phyloP scores from a whole-genome alignment of 2,888 invertebrate species.

The Toxonevra muliebris region DNA sequence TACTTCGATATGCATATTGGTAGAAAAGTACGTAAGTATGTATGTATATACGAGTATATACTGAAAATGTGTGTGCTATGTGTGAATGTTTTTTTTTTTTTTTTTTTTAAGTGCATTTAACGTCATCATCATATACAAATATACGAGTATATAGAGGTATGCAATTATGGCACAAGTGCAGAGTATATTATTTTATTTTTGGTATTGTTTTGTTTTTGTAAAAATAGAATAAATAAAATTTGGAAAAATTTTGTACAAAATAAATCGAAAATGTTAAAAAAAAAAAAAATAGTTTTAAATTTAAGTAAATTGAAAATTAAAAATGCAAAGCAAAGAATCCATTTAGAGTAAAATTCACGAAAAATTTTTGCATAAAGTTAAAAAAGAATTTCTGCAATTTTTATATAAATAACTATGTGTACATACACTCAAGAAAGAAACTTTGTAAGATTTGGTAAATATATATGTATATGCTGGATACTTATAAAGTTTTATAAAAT shows the following conservation, averaged over 20 bases:
- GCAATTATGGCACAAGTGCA: slow-evolving; percentile 31
- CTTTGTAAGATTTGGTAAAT: too few species aligned
- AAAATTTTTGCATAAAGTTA: slow-evolving; percentile 50
- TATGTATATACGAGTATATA: slow-evolving; percentile 8
- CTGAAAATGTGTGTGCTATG: slow-evolving; percentile 16
- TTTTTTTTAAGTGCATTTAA: slow-evolving; percentile 19
- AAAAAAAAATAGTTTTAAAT: slow-evolving; percentile 17
- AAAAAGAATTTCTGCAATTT: slow-evolving; percentile 12
- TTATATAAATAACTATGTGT: too few species aligned
- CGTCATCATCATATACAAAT: slow-evolving; percentile 19
- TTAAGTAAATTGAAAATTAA: slow-evolving; percentile 31
- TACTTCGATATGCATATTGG: slow-evolving; percentile 6
- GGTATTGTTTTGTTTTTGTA: neutral
- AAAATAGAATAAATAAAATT: neutral
- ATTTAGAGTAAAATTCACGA: slow-evolving; percentile 52
- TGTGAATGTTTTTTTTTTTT: slow-evolving; percentile 40
- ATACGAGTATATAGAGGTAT: slow-evolving; percentile 34
- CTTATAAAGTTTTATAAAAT: too few species aligned
- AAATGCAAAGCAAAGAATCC: slow-evolving; percentile 26
- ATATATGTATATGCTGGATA: too few species aligned
- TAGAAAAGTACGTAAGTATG: slow-evolving; percentile 1
- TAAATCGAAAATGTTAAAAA: slow-evolving; percentile 30
- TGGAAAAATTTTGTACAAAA: neutral
- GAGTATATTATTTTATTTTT: slow-evolving; percentile 24
- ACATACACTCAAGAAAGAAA: too few species aligned